These are phyloP conservation scores for Parauchenoglanis punctatus DNA, from an alignment of 2,797 vertebrate genomes.

Conservation along the genomic window DNA sequence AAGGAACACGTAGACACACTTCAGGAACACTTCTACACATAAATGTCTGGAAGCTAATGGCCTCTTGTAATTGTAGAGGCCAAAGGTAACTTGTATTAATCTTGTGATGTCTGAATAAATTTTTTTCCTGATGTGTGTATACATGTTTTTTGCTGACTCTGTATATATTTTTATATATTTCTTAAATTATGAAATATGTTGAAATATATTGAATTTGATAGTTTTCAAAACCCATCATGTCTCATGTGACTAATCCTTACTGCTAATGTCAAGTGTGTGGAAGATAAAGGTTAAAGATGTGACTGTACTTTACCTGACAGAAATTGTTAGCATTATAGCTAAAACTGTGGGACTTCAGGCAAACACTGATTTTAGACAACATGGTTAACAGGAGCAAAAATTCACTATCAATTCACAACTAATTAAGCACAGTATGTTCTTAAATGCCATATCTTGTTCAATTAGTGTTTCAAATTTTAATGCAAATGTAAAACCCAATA, in stretches of 20 bases:
- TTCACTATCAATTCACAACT: conserved; percentile 2
- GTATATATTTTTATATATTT: too few species aligned
- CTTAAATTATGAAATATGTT: not conserved
- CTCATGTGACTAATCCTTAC: not conserved
- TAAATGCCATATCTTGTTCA: conserved; percentile 23
- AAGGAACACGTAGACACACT: too few species aligned
- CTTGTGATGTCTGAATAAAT: too few species aligned
- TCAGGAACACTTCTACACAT: too few species aligned
- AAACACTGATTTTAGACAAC: conserved; percentile 30
- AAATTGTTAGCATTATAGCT: not conserved
- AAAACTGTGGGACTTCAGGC: conserved; percentile 15
- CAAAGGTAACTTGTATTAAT: too few species aligned
- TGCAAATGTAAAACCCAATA: conserved; percentile 23
- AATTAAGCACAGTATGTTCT: conserved; percentile 10
- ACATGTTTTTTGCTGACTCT: not conserved
- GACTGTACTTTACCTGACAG: not conserved
- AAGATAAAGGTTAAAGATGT: not conserved
- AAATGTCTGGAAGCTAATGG: too few species aligned
- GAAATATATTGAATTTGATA: not conserved
- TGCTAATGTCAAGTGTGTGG: not conserved
- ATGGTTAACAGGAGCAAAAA: conserved; percentile 16
- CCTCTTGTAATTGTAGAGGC: too few species aligned
- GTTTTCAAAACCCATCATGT: not conserved
- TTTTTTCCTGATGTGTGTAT: not conserved
- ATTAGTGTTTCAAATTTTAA: not conserved